These are phyloP conservation scores for Kuschelorhynchus macadamiae DNA, from an alignment of 2,888 invertebrate genomes.

Conservation along the genomic window DNA sequence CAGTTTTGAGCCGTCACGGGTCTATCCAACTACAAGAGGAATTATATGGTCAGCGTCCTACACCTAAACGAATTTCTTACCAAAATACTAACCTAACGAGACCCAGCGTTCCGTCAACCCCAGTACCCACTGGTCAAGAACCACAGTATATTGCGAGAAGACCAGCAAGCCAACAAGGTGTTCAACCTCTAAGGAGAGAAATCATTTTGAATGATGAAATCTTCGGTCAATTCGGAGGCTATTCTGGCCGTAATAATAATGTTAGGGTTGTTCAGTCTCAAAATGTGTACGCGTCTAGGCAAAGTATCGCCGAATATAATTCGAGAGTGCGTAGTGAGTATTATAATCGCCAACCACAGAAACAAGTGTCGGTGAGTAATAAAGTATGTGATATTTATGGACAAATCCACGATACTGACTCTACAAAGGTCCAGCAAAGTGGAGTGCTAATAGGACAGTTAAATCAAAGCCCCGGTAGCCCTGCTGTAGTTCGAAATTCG, in stretches of 20 bases:
- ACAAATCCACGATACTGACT: constrained; percentile 65
- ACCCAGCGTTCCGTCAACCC: constrained; percentile 23
- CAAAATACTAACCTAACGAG: constrained; percentile 35
- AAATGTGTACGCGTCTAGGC: constrained; percentile 53
- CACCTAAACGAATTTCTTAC: constrained; percentile 49
- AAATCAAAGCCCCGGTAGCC: constrained; percentile 55
- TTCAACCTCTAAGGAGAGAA: constrained; percentile 49
- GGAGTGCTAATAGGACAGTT: constrained; percentile 66
- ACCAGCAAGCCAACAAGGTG: constrained; percentile 11
- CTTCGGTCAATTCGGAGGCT: constrained; percentile 56
- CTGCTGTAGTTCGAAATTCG: constrained; percentile 49
- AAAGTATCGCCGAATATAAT: constrained; percentile 55
- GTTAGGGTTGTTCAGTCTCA: constrained; percentile 14
- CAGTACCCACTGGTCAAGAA: constrained; percentile 20
- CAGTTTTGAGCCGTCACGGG: constrained; percentile 51
- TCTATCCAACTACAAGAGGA: constrained; percentile 56
- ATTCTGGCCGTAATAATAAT: constrained; percentile 39
- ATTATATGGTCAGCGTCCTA: constrained; percentile 51
- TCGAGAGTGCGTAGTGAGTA: constrained; percentile 54
- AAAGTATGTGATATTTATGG: constrained; percentile 68
- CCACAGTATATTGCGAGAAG: constrained; percentile 10
- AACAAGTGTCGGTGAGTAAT: constrained; percentile 62
- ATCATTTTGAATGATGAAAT: constrained; percentile 56
- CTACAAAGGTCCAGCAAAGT: constrained; percentile 44
- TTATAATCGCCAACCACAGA: constrained; percentile 40